Evolutionary conservation across 92 coral and sea anemone species (phyloP), one percentile per base, ranked within the genome.

Genomic region (Metridium senile): DNA sequence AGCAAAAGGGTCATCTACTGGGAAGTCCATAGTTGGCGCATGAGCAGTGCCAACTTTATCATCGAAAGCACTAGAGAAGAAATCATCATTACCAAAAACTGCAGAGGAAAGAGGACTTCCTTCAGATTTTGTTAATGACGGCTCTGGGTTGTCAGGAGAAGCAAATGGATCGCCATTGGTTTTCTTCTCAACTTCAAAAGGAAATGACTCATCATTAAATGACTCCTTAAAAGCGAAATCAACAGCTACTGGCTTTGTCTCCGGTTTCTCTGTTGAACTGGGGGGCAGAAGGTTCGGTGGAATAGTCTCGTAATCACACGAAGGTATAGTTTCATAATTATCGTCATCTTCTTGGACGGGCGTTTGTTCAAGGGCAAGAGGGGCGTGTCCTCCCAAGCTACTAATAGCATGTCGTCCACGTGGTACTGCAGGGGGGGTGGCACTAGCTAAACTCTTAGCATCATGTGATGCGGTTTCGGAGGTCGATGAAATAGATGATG

Each of bases 1-100:
- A 30, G 88, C 94, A 84, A 94, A 91, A 18, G 93, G 97, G 49
- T 91, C 97, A 77, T 77, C 78, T 3, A 64, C 79, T 21, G 90
- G 79, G 35, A 86, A 86, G 33, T 69, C 70, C 61, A 18, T 74
- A 8, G 29, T 43, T 58, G 62, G 75, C 1, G 77, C 46, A 59
- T 56, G 32, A 1, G 23, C 33, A 28, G 76, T 68, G 10, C 26
- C 30, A 26, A 66, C 77, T 9, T 43, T 66, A n/a, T 33, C 71
- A 43, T 74, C 89, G 35, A 79, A 79, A 77, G 43, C 30, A 54
- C 68, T 69, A 20, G 72, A 51, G 26, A 77, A 77, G 74, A 77
- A 67, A 53, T 70, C 84, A 58, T 79, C 71, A 52, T 79, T 29
- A 16, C 47, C 77, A 45, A 71, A 70, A 19, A 71, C 74, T 18